These are phyloP conservation scores for Chitala chitala DNA, from an alignment of 2,113 vertebrate species.

Conservation along the genomic window DNA sequence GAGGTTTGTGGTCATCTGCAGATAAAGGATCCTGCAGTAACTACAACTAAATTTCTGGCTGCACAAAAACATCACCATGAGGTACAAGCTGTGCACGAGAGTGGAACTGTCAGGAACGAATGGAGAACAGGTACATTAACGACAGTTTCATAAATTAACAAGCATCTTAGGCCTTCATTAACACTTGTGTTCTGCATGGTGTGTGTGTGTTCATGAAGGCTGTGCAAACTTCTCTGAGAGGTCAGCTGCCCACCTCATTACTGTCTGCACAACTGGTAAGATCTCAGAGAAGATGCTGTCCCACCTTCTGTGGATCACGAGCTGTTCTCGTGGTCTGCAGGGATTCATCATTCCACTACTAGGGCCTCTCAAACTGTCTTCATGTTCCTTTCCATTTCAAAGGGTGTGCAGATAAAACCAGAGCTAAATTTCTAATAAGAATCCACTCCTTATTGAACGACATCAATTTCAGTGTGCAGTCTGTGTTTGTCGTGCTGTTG, in stretches of 20 bases:
- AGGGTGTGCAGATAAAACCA: not conserved
- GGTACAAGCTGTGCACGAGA: too few relatives aligned
- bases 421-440: not conserved
- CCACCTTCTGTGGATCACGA: not conserved
- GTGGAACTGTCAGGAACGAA: too few relatives aligned
- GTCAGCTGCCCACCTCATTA: not conserved
- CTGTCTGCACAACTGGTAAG: not conserved
- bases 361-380: not conserved
- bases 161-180: too few relatives aligned
- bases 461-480: not conserved
- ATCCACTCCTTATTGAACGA: slow-evolving; percentile 4
- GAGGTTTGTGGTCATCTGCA: too few relatives aligned
- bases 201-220: too few relatives aligned
- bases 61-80: too few relatives aligned
- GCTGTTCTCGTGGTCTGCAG: not conserved
- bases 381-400: not conserved
- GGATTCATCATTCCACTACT: not conserved
- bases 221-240: not conserved
- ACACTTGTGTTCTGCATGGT: too few relatives aligned
- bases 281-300: not conserved
- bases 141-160: too few relatives aligned
- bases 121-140: too few relatives aligned
- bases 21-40: too few relatives aligned
- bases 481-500: not conserved
- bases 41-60: not conserved